Percentiles rank a stretch among this genome's conserved stretches.
Conservation (phyloP, 2,113 vertebrate species). For the Cavia aperea region DNA sequence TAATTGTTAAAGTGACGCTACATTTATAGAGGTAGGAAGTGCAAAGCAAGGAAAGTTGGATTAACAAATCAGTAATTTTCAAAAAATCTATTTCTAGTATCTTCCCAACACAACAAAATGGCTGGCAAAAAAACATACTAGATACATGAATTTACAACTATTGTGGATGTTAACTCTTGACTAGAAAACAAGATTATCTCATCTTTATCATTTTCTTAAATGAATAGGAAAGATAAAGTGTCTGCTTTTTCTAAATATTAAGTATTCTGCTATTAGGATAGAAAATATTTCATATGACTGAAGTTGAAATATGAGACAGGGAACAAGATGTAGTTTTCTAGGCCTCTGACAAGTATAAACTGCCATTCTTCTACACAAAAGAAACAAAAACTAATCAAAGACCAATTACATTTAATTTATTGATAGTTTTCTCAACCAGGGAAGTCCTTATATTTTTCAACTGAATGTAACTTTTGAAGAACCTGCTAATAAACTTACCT, state of each 20-base stretch:
- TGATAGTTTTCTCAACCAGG: slow-evolving; percentile 4
- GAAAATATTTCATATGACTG: background rate
- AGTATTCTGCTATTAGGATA: background rate
- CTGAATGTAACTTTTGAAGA: slow-evolving; percentile 35
- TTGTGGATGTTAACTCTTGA: background rate
- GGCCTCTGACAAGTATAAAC: slow-evolving; percentile 35
- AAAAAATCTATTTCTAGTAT: background rate
- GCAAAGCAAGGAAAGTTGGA: background rate
- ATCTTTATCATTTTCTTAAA: background rate
- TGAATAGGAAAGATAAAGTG: slow-evolving; percentile 1
- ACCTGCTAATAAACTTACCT: slow-evolving; percentile 73
- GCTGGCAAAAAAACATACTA: slow-evolving; percentile 30
- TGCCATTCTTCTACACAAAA: background rate
- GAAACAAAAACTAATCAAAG: slow-evolving; percentile 13
- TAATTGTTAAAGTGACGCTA: slow-evolving; percentile 32
- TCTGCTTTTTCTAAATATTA: slow-evolving; percentile 32
- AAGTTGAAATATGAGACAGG: slow-evolving; percentile 27
- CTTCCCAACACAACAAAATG: slow-evolving; percentile 31
- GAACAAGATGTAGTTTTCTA: slow-evolving; percentile 32
- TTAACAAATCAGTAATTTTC: slow-evolving; percentile 37
- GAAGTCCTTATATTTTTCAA: background rate
- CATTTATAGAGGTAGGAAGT: slow-evolving; percentile 3
- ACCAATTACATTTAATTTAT: slow-evolving; percentile 34
- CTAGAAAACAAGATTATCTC: slow-evolving; percentile 22
- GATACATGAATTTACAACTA: slow-evolving; percentile 6